Conservation (phyloP, 2,113 vertebrate species). For the Nicator chloris region DNA sequence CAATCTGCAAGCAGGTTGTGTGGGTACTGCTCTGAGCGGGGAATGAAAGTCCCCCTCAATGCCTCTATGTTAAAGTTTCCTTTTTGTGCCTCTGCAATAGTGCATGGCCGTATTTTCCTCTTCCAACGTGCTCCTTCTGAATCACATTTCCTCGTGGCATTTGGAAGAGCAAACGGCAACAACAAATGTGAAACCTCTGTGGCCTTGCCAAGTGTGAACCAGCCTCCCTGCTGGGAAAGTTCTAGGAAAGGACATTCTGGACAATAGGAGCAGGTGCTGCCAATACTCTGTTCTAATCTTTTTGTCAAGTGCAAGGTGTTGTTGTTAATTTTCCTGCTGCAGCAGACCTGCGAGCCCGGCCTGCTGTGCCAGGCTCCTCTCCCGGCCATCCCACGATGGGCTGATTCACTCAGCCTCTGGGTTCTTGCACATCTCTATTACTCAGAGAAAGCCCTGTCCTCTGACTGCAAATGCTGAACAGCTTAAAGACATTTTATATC, state of each 20-base stretch:
- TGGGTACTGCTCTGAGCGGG: neutral
- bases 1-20: neutral
- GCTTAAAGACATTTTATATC: neutral
- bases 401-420: neutral
- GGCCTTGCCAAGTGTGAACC: neutral
- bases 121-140: neutral
- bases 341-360: neutral
- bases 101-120: neutral
- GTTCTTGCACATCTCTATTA: neutral
- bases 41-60: neutral
- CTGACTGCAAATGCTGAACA: neutral
- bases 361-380: conserved; percentile 9
- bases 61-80: neutral
- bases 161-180: neutral
- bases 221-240: conserved; percentile 8
- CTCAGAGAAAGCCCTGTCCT: neutral
- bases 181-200: neutral
- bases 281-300: neutral
- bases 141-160: neutral
- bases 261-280: neutral
- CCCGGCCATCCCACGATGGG: accelerated
- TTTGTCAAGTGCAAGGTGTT: neutral
- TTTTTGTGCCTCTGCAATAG: neutral
- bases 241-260: conserved; percentile 13
- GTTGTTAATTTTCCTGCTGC: neutral